Percentiles rank a stretch among this genome's conserved stretches.
Conservation (phyloP, 2,888 invertebrate species). For the Stenodema calcarata region DNA sequence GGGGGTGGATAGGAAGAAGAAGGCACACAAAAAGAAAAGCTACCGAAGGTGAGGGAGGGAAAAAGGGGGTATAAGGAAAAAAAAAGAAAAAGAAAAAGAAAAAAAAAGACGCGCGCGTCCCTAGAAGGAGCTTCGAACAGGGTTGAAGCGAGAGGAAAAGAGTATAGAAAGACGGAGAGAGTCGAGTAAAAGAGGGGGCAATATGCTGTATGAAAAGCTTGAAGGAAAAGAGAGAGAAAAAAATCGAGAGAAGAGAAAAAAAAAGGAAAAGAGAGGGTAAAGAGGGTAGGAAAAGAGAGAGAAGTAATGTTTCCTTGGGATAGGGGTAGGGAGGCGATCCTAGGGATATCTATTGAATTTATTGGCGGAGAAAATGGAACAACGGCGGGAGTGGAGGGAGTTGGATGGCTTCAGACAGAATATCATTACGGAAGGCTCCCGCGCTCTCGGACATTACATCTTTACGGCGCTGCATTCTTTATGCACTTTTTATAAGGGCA, state of each 20-base stretch:
- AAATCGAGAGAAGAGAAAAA: neutral
- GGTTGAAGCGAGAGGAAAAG: neutral
- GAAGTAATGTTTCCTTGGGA: constrained; percentile 53
- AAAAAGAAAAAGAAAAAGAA: neutral
- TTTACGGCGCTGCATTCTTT: constrained; percentile 54
- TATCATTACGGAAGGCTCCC: constrained; percentile 51
- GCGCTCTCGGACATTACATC: constrained; percentile 51
- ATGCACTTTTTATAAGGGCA: constrained; percentile 54
- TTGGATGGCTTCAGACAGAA: constrained; percentile 54
- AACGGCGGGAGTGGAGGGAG: constrained; percentile 6
- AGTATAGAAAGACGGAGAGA: constrained; percentile 6
- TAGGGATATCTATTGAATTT: constrained; percentile 57
- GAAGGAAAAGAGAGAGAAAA: constrained; percentile 36
- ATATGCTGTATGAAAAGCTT: constrained; percentile 51
- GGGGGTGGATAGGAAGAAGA: neutral
- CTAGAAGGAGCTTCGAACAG: constrained; percentile 23
- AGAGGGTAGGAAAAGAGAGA: constrained; percentile 39
- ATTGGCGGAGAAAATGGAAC: constrained; percentile 56
- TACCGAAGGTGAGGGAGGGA: neutral
- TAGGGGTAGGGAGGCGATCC: constrained; percentile 50
- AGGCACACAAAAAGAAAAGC: constrained; percentile 36
- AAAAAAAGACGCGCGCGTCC: constrained; percentile 15
- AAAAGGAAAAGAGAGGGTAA: constrained; percentile 47
- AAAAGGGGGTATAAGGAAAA: neutral
- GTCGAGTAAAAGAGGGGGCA: constrained; percentile 22